Percentiles rank a stretch among this genome's conserved stretches.
Evolutionary conservation across 2,888 invertebrate species (phyloP).

Genomic region (Epinotia ramella): DNA sequence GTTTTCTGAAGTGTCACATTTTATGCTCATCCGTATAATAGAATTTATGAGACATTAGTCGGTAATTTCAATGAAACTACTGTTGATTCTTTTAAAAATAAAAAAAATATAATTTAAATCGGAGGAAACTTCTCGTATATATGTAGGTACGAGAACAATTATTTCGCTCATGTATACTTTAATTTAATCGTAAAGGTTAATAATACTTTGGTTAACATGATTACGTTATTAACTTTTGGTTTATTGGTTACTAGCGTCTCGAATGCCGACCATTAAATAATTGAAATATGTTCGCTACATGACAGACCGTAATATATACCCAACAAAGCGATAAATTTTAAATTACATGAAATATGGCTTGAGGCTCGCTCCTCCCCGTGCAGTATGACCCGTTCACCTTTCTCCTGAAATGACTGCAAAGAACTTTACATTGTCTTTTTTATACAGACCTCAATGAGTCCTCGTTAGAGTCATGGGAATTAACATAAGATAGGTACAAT

Average conservation of each 20-base stretch:
- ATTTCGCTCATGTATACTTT: slow-evolving; percentile 7
- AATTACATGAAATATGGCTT: slow-evolving; percentile 43
- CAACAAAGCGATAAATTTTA: slow-evolving; percentile 35
- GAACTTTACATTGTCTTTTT: not conserved
- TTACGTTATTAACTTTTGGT: slow-evolving; percentile 39
- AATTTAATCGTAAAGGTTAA: slow-evolving; percentile 34
- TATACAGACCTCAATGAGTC: not conserved
- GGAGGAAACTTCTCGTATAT: not conserved
- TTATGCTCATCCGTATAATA: no score
- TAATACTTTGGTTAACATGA: slow-evolving; percentile 36
- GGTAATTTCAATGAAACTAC: no score
- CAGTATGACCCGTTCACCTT: slow-evolving; percentile 25
- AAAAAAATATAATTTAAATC: no score
- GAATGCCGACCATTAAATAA: slow-evolving; percentile 36
- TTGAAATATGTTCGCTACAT: slow-evolving; percentile 42
- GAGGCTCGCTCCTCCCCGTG: slow-evolving; percentile 16
- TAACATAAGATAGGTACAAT: not conserved
- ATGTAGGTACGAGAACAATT: not conserved
- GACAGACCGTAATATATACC: slow-evolving; percentile 31
- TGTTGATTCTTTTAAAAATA: no score
- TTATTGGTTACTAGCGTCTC: slow-evolving; percentile 31
- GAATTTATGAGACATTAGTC: no score
- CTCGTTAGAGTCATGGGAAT: not conserved
- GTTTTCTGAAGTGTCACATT: no score
- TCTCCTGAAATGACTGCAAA: slow-evolving; percentile 19